Evolutionary conservation across 2,113 vertebrate genomes (phyloP), one percentile per base, ranked within the genome.

Genomic region (Xyrauchen texanus): DNA sequence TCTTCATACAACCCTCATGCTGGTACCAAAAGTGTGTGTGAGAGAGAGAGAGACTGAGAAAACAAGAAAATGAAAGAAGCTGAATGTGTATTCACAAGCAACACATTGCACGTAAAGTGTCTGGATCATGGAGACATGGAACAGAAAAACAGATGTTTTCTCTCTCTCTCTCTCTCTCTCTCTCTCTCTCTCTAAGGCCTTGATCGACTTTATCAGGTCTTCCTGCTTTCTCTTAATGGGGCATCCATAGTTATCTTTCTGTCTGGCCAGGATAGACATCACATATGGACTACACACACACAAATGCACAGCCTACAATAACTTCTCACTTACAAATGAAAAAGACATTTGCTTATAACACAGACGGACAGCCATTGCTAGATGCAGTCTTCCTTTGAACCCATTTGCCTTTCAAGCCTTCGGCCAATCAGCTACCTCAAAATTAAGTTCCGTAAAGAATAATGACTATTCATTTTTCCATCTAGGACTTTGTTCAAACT

Each of bases 281-380:
- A 86, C 88, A 86, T 86, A 89, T 71, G 69, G 81, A 78, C 60
- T 11, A 9, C 65, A 68, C 62, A 49, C 60, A 85, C 77, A 76
- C 51, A 87, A 84, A 86, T 3, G 68, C 83, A 80, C 71, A 53
- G 21, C 52, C 68, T 68, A 64, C 63, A 45, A 80, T 58, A 76
- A 47, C 58, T 46, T 44, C 67, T 58, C 55, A 55, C 65, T 74
- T 55, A 71, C 13, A 44, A 68, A 67, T 69, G 45, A 49, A 79
- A 76, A 53, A 62, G 46, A n/a, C 16, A 74, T 61, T 49, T 47
- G 70, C 58, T 72, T 58, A 58, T 45, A 15, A 46, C 58, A 72
- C 8, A 72, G 5, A 69, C 49, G n/a, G 53, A 58, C 11, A 46
- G 53, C 1, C 5, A 58, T 70, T 6, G 9, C 7, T 71, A 5